Conservation (phyloP, 2,888 invertebrate genomes). For the Orthosia gothica region DNA sequence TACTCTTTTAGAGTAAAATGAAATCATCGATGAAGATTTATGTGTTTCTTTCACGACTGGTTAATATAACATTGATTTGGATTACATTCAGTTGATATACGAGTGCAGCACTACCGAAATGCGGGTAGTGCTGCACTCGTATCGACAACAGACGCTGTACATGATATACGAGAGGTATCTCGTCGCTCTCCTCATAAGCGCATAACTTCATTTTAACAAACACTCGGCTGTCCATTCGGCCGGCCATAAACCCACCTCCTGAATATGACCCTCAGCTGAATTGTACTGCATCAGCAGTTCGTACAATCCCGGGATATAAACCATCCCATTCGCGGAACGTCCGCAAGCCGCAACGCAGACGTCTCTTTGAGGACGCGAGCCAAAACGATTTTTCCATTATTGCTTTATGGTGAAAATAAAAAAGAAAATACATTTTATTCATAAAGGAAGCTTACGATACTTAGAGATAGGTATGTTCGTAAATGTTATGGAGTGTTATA, state of each 20-base stretch:
- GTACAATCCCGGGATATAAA: slow-evolving; percentile 43
- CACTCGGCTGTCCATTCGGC: background rate
- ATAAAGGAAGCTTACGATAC: slow-evolving; percentile 22
- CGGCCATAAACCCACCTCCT: slow-evolving; percentile 31
- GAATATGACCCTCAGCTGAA: slow-evolving; percentile 41
- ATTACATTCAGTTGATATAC: background rate
- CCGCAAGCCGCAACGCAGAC: background rate
- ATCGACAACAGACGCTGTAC: background rate
- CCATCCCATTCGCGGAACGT: slow-evolving; percentile 29
- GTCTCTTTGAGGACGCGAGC: slow-evolving; percentile 23
- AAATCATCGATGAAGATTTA: background rate
- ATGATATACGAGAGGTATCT: background rate
- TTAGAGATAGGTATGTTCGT: background rate
- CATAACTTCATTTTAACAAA: slow-evolving; percentile 11
- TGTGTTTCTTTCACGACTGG: background rate
- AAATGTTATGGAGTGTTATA: slow-evolving; percentile 10
- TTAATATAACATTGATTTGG: background rate
- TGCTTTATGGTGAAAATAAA: slow-evolving; percentile 28
- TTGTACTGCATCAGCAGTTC: slow-evolving; percentile 40
- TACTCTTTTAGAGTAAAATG: background rate
- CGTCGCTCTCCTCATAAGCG: background rate
- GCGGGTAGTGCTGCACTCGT: no score
- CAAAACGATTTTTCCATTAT: slow-evolving; percentile 43
- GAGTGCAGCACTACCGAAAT: background rate
- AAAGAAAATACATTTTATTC: slow-evolving; percentile 34